These are phyloP conservation scores for Drosophila malerkotliana DNA, from an alignment of 1,140 invertebrate genomes.

Conservation along the genomic window DNA sequence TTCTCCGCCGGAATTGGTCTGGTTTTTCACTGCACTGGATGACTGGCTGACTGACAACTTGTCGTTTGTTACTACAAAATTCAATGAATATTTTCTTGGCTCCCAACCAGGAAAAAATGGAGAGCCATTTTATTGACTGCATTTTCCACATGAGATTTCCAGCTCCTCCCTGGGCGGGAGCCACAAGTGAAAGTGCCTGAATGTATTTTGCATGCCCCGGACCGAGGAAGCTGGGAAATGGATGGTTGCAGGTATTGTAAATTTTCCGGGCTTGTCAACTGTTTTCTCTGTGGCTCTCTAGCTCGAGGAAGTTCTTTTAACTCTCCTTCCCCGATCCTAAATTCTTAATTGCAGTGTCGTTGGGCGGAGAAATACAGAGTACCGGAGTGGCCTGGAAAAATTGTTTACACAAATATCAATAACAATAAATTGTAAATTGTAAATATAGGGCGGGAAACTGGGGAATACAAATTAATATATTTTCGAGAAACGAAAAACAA, in stretches of 20 bases:
- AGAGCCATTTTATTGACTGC: conserved; percentile 62
- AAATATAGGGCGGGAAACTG: conserved; percentile 27
- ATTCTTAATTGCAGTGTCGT: conserved; percentile 58
- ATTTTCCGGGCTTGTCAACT: conserved; percentile 59
- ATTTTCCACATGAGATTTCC: conserved; percentile 52
- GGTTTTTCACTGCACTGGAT: conserved; percentile 29
- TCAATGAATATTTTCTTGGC: conserved; percentile 74
- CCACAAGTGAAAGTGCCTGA: conserved; percentile 48
- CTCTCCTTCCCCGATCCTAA: conserved; percentile 49
- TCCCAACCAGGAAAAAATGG: conserved; percentile 14
- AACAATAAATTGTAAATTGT: conserved; percentile 77
- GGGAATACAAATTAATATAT: conserved; percentile 66
- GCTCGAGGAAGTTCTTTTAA: conserved; percentile 38
- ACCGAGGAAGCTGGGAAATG: conserved; percentile 12
- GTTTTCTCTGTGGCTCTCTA: conserved; percentile 3
- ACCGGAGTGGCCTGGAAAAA: conserved; percentile 10
- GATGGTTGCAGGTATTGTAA: conserved; percentile 46
- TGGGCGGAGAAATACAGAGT: neutral
- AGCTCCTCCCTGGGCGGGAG: neutral
- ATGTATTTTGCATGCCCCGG: conserved; percentile 54
- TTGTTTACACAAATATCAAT: conserved; percentile 77
- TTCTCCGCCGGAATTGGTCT: conserved; percentile 43
- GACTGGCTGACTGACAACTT: conserved; percentile 61
- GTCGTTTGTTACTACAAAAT: conserved; percentile 75
- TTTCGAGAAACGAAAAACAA: conserved; percentile 64